Evolutionary conservation across 2,113 vertebrate genomes (phyloP), one percentile per base, ranked within the genome.

Genomic region (Oryzias curvinotus): DNA sequence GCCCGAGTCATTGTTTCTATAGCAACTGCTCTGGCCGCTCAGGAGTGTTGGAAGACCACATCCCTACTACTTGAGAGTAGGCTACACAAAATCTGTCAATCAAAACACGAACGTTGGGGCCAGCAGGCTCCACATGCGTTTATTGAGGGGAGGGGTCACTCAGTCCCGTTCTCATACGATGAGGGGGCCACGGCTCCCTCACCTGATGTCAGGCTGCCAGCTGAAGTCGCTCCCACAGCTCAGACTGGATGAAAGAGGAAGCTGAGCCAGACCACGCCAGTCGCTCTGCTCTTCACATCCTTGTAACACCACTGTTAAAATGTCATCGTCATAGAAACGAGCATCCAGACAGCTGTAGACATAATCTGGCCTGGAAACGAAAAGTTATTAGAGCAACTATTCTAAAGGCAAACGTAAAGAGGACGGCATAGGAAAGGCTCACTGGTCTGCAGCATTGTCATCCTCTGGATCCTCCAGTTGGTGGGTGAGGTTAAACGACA

Each of bases 321-420:
- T 96, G 68, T 98, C 95, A 36, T 98, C 94, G 16, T 98, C 97
- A 58, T 98, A 98, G 79, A 98, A 96, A 78, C 95, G 94, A 65
- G 95, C 96, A 74, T 99, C 96, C 50, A 96, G 90, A 77, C 94
- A 98, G 61, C 92, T 92, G 89, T 95, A 90, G 4, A 57, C 55
- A 52, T 47, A 73, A 61, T 63, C 64, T 26, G 66, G 51, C 52
- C 87, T 90, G 51, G 17, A 71, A 81, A 56, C 73, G 2, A 67
- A 52, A 1, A 1, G 4, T 47, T 42, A 48, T 55, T 4, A 28
- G 14, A 15, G 14, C 43, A 16, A 4, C 51, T 18, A 6, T 1
- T 18, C 49, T 15, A 44, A 15, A 1, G 52, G 5, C 51, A 3
- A 1, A 23, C 3, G 8, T 14, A n/a, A 14, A 17, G 30, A 15